A percentile compares a stretch with the other conserved stretches of the same genome.
phyloP scores from a whole-genome alignment of 1,140 invertebrate species.

The Drosophila insularis region DNA sequence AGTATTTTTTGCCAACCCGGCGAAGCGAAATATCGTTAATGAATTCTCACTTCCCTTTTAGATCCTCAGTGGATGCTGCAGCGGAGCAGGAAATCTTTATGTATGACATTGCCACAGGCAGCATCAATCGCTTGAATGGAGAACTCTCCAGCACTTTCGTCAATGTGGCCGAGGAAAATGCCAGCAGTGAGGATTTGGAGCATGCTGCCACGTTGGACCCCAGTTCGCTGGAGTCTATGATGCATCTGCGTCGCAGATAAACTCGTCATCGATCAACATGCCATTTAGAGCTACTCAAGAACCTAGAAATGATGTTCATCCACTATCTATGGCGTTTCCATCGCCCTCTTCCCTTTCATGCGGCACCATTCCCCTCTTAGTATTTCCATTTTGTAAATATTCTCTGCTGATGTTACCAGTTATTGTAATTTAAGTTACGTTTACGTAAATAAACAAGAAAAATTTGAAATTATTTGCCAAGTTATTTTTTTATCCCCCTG shows the following conservation, averaged over 20 bases:
- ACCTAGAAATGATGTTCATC: conserved; percentile 50
- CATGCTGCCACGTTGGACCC: conserved; percentile 85
- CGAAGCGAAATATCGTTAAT: neutral
- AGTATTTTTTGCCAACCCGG: conserved; percentile 74
- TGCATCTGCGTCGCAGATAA: conserved; percentile 75
- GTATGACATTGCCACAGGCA: conserved; percentile 89
- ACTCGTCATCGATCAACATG: conserved; percentile 49
- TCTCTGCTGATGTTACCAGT: conserved; percentile 68
- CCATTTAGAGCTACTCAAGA: conserved; percentile 68
- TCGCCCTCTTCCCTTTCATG: conserved; percentile 26
- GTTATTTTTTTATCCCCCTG: too few species aligned
- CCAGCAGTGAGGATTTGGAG: conserved; percentile 87
- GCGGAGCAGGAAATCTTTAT: conserved; percentile 91
- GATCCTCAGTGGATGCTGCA: conserved; percentile 57
- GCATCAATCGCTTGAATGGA: conserved; percentile 87
- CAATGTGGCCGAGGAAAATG: conserved; percentile 91
- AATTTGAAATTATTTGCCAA: conserved; percentile 28
- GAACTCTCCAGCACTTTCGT: conserved; percentile 91
- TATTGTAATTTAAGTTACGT: conserved; percentile 77
- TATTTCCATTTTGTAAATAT: conserved; percentile 80
- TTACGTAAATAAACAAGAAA: conserved; percentile 72
- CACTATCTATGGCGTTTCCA: neutral
- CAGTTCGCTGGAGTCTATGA: conserved; percentile 83
- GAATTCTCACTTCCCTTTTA: conserved; percentile 7
- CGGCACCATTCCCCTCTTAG: conserved; percentile 64